These are phyloP conservation scores for Chamaetylas fuelleborni DNA, from an alignment of 2,113 vertebrate genomes.

Conservation along the genomic window DNA sequence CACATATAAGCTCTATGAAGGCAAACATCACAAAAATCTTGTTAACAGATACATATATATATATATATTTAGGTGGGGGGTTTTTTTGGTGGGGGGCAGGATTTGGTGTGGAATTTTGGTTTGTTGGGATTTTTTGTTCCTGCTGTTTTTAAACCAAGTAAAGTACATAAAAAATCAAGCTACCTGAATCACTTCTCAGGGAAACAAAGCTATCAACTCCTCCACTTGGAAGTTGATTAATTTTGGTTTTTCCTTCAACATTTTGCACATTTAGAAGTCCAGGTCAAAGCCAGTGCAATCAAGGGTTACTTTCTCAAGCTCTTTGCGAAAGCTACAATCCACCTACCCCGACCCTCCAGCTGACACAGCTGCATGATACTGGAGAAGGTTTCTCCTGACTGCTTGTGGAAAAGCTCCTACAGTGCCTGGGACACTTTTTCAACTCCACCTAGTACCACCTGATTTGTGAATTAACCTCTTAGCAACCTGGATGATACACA, in stretches of 20 bases:
- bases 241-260: background rate
- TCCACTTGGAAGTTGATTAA: background rate
- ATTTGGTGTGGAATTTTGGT: background rate
- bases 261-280: background rate
- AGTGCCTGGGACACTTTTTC: background rate
- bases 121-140: background rate
- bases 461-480: background rate
- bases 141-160: background rate
- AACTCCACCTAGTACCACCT: background rate
- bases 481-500: background rate
- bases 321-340: background rate
- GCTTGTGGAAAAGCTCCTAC: background rate
- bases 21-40: background rate
- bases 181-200: background rate
- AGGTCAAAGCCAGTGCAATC: background rate
- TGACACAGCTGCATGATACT: accelerated
- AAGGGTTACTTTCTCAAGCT: background rate
- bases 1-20: background rate
- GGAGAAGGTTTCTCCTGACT: background rate
- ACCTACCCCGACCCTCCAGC: background rate
- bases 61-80: accelerated
- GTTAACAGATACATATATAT: accelerated
- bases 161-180: background rate
- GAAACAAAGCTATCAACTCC: background rate
- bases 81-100: accelerated